Evolutionary conservation across 1,140 invertebrate species (phyloP).

Genomic region (Glossosoma conforme): DNA sequence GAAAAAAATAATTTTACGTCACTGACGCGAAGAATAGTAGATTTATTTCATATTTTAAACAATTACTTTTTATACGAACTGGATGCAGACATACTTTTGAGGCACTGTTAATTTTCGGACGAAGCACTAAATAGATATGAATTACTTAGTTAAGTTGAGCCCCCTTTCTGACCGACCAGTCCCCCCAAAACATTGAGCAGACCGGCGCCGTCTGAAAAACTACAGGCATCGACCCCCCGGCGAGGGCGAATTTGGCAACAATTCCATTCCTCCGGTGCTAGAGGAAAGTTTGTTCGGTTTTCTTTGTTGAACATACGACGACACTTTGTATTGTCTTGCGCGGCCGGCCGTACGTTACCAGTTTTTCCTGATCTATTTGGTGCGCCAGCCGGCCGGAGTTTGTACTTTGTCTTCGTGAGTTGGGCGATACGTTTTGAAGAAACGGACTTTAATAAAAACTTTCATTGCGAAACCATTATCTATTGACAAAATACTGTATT

Average conservation of each 20-base stretch:
- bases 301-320: constrained; percentile 14
- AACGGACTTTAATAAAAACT: constrained; percentile 19
- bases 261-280: constrained; percentile 2
- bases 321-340: constrained; percentile 19
- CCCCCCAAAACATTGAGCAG: neutral
- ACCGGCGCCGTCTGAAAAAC: neutral
- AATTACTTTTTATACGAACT: neutral
- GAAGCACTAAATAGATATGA: neutral
- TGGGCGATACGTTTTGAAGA: constrained; percentile 10
- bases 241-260: constrained; percentile 17
- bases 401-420: constrained; percentile 6
- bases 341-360: constrained; percentile 14
- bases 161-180: neutral
- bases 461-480: constrained; percentile 15
- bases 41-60: neutral
- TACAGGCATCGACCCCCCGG: neutral
- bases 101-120: neutral
- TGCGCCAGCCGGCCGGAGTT: constrained; percentile 8
- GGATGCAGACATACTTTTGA: neutral
- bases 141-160: neutral
- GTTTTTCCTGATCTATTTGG: constrained; percentile 13
- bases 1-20: too few species aligned
- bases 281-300: constrained; percentile 12
- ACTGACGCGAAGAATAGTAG: too few species aligned
- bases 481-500: constrained; percentile 8